Percentiles rank a stretch among this genome's conserved stretches.
phyloP scores from a whole-genome alignment of 2,797 vertebrate genomes.

The Catharus ustulatus region DNA sequence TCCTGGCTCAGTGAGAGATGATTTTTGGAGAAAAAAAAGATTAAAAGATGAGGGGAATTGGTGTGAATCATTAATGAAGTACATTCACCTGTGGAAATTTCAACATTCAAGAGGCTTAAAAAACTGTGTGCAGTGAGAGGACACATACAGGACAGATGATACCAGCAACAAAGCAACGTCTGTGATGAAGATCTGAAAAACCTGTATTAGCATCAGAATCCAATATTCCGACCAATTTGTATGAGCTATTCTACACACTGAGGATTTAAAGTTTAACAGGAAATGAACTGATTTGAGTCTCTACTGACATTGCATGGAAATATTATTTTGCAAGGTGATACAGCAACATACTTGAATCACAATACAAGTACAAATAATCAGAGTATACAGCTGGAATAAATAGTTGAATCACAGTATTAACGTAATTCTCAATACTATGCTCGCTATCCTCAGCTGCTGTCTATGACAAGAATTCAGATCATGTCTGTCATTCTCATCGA shows the following conservation, averaged over 20 bases:
- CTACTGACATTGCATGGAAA: background rate
- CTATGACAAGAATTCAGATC: background rate
- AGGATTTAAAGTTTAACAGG: background rate
- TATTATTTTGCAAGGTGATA: background rate
- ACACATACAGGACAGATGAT: background rate
- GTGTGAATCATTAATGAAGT: background rate
- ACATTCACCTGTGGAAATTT: background rate
- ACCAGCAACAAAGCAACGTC: background rate
- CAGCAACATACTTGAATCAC: background rate
- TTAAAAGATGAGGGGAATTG: background rate
- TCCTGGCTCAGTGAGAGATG: background rate
- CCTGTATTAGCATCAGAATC: background rate
- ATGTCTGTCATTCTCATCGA: background rate
- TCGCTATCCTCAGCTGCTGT: background rate
- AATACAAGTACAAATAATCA: background rate
- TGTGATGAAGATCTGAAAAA: background rate
- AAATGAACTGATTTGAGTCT: background rate
- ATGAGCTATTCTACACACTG: background rate
- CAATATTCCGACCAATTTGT: background rate
- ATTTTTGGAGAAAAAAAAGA: background rate
- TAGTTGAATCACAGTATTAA: background rate
- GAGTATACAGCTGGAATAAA: background rate
- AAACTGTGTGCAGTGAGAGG: background rate
- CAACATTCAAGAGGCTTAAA: background rate
- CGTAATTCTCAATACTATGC: background rate